These are phyloP conservation scores for Epistrophella euchroma DNA, from an alignment of 2,888 invertebrate species.

Conservation along the genomic window DNA sequence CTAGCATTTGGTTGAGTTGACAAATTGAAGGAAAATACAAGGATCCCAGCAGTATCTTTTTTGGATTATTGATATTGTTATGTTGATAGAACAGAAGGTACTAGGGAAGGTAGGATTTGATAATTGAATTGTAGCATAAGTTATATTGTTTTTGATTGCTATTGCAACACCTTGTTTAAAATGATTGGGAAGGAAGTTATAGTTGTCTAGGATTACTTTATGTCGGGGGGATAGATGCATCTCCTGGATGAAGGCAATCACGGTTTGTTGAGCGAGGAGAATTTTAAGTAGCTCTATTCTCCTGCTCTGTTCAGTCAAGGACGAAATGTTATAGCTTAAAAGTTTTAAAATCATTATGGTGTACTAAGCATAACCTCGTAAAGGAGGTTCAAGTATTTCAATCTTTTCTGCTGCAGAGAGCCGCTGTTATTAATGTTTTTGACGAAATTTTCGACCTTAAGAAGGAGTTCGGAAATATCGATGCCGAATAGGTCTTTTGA, in stretches of 20 bases:
- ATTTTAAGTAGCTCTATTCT: conserved; percentile 9
- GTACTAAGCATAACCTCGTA: neutral
- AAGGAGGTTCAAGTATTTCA: neutral
- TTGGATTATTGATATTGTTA: neutral
- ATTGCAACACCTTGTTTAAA: neutral
- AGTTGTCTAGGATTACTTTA: neutral
- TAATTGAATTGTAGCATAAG: neutral
- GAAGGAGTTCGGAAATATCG: neutral
- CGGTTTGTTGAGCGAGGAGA: neutral
- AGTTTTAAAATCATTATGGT: neutral
- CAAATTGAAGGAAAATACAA: neutral
- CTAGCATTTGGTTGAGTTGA: neutral
- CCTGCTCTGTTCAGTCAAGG: neutral
- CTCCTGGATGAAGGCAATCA: neutral
- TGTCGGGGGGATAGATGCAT: neutral
- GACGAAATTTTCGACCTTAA: neutral
- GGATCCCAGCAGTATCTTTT: neutral
- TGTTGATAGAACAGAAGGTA: neutral
- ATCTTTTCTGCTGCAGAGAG: neutral
- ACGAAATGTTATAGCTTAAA: neutral
- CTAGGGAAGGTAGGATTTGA: neutral
- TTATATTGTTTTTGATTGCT: neutral
- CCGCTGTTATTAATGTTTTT: neutral
- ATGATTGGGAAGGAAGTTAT: neutral
- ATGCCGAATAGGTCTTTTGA: neutral